Evolutionary conservation across 2,888 invertebrate species (phyloP), one percentile per base, ranked within the genome.

Genomic region (Hermaeophaga mercurialis): DNA sequence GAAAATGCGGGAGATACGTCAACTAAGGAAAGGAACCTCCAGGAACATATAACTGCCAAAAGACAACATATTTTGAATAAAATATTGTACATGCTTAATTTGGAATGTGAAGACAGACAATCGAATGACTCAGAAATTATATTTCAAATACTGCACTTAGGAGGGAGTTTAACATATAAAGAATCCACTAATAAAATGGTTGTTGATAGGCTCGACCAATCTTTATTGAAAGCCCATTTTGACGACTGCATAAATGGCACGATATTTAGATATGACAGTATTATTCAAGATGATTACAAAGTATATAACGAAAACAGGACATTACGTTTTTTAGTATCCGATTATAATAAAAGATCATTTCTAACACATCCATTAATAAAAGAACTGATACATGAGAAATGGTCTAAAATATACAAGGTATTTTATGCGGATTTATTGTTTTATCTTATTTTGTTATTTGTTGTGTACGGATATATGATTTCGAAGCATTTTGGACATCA

Each of bases 161-260:
- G 66, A n/a, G 67, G 63, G 5, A 57, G 61, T n/a, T 53, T 70
- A 26, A 54, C 59, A 17, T 47, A 38, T 11, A 26, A n/a, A 11
- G 11, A 1, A 3, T 7, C 33, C n/a, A 17, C 24, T 26, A 56
- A 59, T 2, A 44, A 59, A 17, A 55, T 58, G 41, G 22, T 60
- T 6, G 36, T 68, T 7, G 57, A 64, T 44, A 17, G 46, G 26
- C 22, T 70, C 2, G 56, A 64, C 49, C 46, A 54, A 7, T 57
- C 62, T 17, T 59, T 59, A 8, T 41, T 70, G 18, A 54, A 50
- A 33, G 28, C n/a, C 1, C 68, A 70, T 58, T 55, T 70, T 4
- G 65, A 70, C 28, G 64, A 68, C 26, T 68, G 66, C 28, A 44
- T 70, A 7, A 55, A 59, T 24, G 52, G 48, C 26, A 59, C 63